Percentiles rank a stretch among this genome's conserved stretches.
phyloP scores from a whole-genome alignment of 2,113 vertebrate species.

The Tupaia chinensis region DNA sequence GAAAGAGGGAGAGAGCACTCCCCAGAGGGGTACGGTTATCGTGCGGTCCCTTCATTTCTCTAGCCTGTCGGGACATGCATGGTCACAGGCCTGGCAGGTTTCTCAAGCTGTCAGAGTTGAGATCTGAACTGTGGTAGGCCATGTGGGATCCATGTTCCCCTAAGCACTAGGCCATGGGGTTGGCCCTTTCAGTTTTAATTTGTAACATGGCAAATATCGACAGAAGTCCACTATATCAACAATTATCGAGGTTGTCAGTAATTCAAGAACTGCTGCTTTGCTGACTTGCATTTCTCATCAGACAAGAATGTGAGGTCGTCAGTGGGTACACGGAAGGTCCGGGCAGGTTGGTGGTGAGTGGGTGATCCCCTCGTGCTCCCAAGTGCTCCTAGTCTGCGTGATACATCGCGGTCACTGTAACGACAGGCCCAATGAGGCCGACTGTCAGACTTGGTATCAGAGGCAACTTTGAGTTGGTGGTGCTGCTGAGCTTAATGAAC shows the following conservation, averaged over 20 bases:
- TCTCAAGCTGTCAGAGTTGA: too few species aligned
- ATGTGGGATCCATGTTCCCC: too few species aligned
- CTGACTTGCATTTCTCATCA: background rate
- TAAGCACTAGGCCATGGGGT: too few species aligned
- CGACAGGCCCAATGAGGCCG: background rate
- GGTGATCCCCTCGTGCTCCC: background rate
- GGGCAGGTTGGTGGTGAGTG: background rate
- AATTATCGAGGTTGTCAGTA: background rate
- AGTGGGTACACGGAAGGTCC: background rate
- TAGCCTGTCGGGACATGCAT: too few species aligned
- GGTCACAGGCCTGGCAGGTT: too few species aligned
- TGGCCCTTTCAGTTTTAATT: background rate
- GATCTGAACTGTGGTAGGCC: too few species aligned
- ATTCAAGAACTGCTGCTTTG: background rate
- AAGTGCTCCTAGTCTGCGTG: background rate
- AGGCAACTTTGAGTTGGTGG: background rate
- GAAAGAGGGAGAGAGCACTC: too few species aligned
- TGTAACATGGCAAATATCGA: background rate
- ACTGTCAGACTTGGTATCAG: background rate
- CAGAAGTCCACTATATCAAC: background rate
- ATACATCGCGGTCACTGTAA: background rate
- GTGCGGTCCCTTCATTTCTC: too few species aligned
- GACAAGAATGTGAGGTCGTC: background rate
- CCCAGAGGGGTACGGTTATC: too few species aligned
- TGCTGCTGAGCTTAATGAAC: background rate